Evolutionary conservation across 2,888 invertebrate genomes (phyloP).

Genomic region (Stenodera caucasica): DNA sequence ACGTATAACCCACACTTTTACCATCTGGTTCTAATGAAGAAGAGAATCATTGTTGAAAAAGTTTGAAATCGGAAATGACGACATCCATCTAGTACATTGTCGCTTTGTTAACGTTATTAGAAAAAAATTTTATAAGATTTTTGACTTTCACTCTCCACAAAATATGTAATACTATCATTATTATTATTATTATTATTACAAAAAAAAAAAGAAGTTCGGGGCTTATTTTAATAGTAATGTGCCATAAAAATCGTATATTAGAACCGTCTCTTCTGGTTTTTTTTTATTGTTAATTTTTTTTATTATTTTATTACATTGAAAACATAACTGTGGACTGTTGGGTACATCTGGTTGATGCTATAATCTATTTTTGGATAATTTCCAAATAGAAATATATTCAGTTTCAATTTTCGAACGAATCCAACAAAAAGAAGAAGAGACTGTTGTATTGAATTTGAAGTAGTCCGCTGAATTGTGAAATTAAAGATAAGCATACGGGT

Average conservation of each 20-base stretch:
- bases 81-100: neutral
- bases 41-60: constrained; percentile 24
- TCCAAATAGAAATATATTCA: constrained; percentile 26
- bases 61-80: constrained; percentile 4
- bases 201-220: too few species aligned
- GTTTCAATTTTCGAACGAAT: constrained; percentile 11
- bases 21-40: constrained; percentile 43
- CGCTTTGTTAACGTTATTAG: neutral
- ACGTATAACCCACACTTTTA: constrained; percentile 40
- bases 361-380: constrained; percentile 39
- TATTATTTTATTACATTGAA: constrained; percentile 28
- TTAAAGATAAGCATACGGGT: neutral
- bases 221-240: neutral
- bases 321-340: constrained; percentile 38
- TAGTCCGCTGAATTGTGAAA: too few species aligned
- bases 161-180: too few species aligned
- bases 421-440: neutral
- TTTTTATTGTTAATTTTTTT: too few species aligned
- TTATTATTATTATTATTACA: too few species aligned
- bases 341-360: constrained; percentile 37
- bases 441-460: too few species aligned
- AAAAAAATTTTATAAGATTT: neutral
- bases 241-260: neutral
- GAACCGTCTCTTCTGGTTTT: neutral
- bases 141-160: neutral